Evolutionary conservation across 2,888 invertebrate species (phyloP), one percentile per base, ranked within the genome.

Genomic region (Acanthosoma haemorrhoidale): DNA sequence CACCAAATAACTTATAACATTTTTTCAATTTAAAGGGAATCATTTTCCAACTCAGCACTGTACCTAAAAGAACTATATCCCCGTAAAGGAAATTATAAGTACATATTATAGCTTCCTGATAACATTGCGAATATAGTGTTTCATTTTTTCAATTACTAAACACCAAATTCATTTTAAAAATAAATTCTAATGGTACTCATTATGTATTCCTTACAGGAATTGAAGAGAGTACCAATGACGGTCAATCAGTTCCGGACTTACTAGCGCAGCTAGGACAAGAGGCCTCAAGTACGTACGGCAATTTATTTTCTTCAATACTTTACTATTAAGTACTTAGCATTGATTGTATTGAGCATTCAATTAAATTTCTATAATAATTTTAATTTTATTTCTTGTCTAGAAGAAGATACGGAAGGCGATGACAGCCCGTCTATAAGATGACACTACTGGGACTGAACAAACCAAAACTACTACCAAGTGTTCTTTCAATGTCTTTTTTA

Each of bases 201-300:
- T 8, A 25, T 25, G 11, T 60, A 38, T 18, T 61, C 13, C 16
- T 63, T 43, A 57, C 25, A 43, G 59, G 31, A 58, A 58, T 36
- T 9, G 58, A 59, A 13, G 25, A 58, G 2, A 21, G 57, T 6
- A 34, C 29, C 13, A 57, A 43, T 51, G 34, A 59, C 16, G 58
- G 59, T 34, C 32, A 64, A 11, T 39, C 68, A 1, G 72, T 73
- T 38, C 72, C 72, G 6, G 72, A 73, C 21, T 64, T 73, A 3
- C 57, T 73, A 60, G 72, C 72, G 9, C 60, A 73, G 9, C 43
- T 73, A 16, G 69, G 69, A 11, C 31, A 59, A 4, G 70, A 57
- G 8, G 57, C 31, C 11, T 39, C 21, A 21, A 41, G 61, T 60
- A 69, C 71, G 63, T 43, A 60, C 15, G 61, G 51, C 59, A 66